Conservation (phyloP, 2,113 vertebrate species). For the Tachysurus vachellii region DNA sequence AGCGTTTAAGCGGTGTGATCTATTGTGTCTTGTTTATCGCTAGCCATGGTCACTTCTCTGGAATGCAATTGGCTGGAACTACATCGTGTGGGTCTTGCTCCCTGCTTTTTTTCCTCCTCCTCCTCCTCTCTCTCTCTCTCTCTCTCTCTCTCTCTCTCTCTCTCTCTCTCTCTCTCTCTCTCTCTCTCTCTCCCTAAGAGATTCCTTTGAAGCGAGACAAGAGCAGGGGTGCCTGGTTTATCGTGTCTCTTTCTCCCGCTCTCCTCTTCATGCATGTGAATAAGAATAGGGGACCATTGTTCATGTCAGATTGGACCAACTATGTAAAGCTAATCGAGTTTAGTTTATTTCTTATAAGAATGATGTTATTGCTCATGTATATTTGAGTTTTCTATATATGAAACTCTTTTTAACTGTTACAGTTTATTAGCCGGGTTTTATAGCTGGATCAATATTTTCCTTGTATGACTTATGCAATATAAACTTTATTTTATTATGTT, state of each 20-base stretch:
- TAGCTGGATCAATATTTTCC: background rate
- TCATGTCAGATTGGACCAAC: conserved; percentile 39
- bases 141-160: conserved; percentile 3
- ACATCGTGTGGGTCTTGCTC: conserved; percentile 79
- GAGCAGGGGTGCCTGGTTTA: conserved; percentile 70
- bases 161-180: conserved; percentile 7
- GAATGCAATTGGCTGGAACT: conserved; percentile 83
- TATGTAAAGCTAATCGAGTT: conserved; percentile 35
- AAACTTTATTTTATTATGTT: background rate
- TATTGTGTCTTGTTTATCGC: conserved; percentile 78
- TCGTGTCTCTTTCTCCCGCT: conserved; percentile 52
- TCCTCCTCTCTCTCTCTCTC: conserved; percentile 43
- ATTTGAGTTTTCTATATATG: background rate
- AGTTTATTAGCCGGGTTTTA: conserved; percentile 7
- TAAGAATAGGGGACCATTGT: conserved; percentile 57
- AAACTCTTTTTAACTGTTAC: background rate
- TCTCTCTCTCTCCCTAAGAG: conserved; percentile 67
- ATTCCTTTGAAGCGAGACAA: conserved; percentile 67
- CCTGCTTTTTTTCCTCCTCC: conserved; percentile 62
- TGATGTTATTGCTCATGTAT: conserved; percentile 15
- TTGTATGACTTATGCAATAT: background rate
- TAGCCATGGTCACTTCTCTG: conserved; percentile 80
- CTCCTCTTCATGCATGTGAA: conserved; percentile 65
- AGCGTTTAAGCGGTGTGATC: conserved; percentile 71
- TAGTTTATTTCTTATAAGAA: conserved; percentile 12